A percentile compares a stretch with the other conserved stretches of the same genome.
These are phyloP conservation scores for Mohoua ochrocephala DNA, from an alignment of 2,113 vertebrate genomes.

Conservation along the genomic window DNA sequence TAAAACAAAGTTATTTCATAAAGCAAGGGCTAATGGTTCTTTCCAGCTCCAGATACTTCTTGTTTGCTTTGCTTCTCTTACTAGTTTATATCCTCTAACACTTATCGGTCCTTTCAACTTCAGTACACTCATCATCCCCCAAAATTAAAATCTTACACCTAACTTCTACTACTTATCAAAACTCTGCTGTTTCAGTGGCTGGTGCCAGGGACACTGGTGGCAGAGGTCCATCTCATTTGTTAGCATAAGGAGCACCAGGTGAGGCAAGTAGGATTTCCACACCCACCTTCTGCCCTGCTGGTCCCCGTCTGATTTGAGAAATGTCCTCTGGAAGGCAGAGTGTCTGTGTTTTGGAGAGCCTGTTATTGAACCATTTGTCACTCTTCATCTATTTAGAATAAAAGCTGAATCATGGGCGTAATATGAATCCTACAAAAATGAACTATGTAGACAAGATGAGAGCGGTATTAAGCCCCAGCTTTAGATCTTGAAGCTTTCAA, in stretches of 20 bases:
- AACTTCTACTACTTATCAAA: not conserved
- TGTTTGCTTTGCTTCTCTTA: not conserved
- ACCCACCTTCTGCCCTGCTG: not conserved
- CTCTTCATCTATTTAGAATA: not conserved
- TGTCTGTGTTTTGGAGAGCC: not conserved
- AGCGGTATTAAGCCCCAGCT: not conserved
- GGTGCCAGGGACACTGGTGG: not conserved
- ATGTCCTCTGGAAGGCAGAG: not conserved
- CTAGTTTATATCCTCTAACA: not conserved
- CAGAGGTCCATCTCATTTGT: not conserved
- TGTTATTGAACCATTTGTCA: not conserved
- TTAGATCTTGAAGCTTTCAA: not conserved
- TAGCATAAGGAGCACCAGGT: not conserved
- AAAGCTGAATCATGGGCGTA: not conserved
- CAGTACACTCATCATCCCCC: not conserved
- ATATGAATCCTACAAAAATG: not conserved
- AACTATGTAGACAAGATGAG: not conserved
- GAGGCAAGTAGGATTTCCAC: not conserved
- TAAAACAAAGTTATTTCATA: not conserved
- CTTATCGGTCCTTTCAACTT: not conserved
- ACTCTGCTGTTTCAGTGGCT: not conserved
- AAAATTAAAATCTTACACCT: not conserved
- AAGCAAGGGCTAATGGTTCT: not conserved
- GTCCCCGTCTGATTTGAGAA: not conserved
- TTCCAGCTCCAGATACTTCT: not conserved